Conservation (phyloP, 53 echinoderm and acorn worm species). For the Temnopleurus reevesii region DNA sequence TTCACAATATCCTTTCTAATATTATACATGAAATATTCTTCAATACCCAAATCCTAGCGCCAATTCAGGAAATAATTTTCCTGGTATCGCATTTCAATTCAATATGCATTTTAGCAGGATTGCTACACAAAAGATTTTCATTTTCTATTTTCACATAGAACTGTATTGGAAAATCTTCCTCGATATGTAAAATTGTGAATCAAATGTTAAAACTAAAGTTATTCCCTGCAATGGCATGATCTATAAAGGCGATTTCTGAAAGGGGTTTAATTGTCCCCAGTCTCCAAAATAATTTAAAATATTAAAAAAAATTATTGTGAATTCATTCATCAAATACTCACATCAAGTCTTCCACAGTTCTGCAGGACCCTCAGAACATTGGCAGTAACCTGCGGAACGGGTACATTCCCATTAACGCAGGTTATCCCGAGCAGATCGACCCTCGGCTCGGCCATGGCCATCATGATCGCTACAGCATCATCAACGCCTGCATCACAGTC, state of each 20-base stretch:
- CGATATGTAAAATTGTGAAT: too few relatives aligned
- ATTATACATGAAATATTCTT: too few relatives aligned
- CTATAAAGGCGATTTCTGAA: not conserved
- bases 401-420: conserved; percentile 84
- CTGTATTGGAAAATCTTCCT: too few relatives aligned
- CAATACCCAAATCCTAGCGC: too few relatives aligned
- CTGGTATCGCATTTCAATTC: too few relatives aligned
- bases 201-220: too few relatives aligned
- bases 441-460: conserved; percentile 61
- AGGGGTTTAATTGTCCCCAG: too few relatives aligned
- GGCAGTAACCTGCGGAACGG: conserved; percentile 64
- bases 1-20: too few relatives aligned
- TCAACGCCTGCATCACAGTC: conserved; percentile 55
- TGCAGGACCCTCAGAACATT: conserved; percentile 62
- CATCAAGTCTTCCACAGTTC: conserved; percentile 27
- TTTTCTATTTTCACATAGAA: too few relatives aligned
- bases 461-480: conserved; percentile 55
- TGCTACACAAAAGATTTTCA: too few relatives aligned
- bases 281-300: not conserved
- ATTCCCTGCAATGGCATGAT: not conserved
- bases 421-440: conserved; percentile 79
- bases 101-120: too few relatives aligned
- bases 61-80: too few relatives aligned
- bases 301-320: not conserved
- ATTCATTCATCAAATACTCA: not conserved